Percentiles rank a stretch among this genome's conserved stretches.
Conservation (phyloP, 1,140 invertebrate genomes). For the Listronotus oregonensis region DNA sequence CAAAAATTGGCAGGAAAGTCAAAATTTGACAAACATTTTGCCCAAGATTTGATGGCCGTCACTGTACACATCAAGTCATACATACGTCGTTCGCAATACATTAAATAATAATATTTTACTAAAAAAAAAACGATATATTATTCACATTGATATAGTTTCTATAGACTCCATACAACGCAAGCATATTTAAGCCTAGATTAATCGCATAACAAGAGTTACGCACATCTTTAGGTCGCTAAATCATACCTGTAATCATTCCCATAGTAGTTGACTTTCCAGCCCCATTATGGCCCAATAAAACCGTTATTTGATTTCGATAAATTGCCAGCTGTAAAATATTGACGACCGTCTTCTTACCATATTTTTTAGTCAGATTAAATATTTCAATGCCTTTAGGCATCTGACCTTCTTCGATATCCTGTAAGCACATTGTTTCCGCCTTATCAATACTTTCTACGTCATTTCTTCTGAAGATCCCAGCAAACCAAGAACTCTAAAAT, state of each 20-base stretch:
- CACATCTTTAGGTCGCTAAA: not conserved
- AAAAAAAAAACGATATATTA: too few relatives aligned
- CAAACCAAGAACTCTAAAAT: not conserved
- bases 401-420: conserved; percentile 25
- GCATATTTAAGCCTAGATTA: too few relatives aligned
- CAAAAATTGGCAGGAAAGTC: too few relatives aligned
- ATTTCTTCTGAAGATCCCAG: conserved; percentile 11
- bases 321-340: conserved; percentile 74
- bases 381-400: conserved; percentile 31
- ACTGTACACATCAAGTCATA: too few relatives aligned
- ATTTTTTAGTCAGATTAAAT: conserved; percentile 55
- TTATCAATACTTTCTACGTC: conserved; percentile 2
- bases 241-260: conserved; percentile 73
- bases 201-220: too few relatives aligned
- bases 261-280: conserved; percentile 63
- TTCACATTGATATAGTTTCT: too few relatives aligned
- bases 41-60: too few relatives aligned
- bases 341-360: conserved; percentile 64
- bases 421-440: conserved; percentile 20
- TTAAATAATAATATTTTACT: too few relatives aligned
- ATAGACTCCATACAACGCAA: too few relatives aligned
- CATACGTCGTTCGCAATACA: too few relatives aligned
- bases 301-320: conserved; percentile 68
- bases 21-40: too few relatives aligned
- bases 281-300: conserved; percentile 76